A percentile compares a stretch with the other conserved stretches of the same genome.
Evolutionary conservation across 2,888 invertebrate genomes (phyloP).

Genomic region (Cephalotes varians): DNA sequence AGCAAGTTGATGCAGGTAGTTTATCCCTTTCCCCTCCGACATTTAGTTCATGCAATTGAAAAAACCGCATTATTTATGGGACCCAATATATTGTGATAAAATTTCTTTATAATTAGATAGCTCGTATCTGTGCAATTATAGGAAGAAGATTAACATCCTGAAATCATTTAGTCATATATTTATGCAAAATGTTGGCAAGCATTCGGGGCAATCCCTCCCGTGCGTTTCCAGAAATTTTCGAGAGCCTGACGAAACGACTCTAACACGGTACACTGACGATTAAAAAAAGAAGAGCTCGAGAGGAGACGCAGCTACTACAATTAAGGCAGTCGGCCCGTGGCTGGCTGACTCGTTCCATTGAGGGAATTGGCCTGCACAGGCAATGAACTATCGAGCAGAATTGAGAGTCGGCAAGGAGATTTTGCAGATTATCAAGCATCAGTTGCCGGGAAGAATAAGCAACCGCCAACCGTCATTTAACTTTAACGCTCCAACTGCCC

Average conservation of each 20-base stretch:
- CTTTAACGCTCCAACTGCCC: slow-evolving; percentile 84
- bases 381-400: slow-evolving; percentile 83
- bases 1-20: too few relatives aligned
- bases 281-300: slow-evolving; percentile 58
- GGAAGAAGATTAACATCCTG: not conserved
- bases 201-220: slow-evolving; percentile 53
- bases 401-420: slow-evolving; percentile 81
- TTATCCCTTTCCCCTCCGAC: too few relatives aligned
- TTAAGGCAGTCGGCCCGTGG: slow-evolving; percentile 83
- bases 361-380: slow-evolving; percentile 82
- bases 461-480: slow-evolving; percentile 86
- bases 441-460: slow-evolving; percentile 86
- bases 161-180: not conserved
- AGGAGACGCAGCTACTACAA: slow-evolving; percentile 82
- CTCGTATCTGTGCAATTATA: not conserved
- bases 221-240: slow-evolving; percentile 59
- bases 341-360: slow-evolving; percentile 85
- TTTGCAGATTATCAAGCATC: slow-evolving; percentile 86
- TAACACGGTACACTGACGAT: slow-evolving; percentile 38
- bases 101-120: not conserved
- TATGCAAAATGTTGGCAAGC: not conserved
- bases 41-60: too few relatives aligned
- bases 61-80: too few relatives aligned
- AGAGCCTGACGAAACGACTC: slow-evolving; percentile 57
- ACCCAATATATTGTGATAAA: not conserved